A percentile compares a stretch with the other conserved stretches of the same genome.
phyloP scores from a whole-genome alignment of 2,888 invertebrate genomes.

The Hirtodrosophila cameraria region DNA sequence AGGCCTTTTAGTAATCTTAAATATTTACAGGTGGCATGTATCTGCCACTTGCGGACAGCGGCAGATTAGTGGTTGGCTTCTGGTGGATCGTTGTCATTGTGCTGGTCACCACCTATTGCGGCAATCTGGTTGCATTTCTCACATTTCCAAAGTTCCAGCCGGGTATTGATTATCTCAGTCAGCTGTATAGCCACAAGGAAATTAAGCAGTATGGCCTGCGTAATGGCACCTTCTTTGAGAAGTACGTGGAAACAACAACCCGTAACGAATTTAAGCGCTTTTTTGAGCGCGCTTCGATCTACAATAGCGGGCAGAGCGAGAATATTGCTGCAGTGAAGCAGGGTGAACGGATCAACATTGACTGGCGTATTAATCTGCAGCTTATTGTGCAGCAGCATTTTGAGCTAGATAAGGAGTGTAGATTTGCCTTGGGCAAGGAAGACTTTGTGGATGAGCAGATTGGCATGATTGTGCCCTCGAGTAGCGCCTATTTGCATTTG shows the following conservation, averaged over 20 bases:
- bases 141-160: conserved; percentile 91
- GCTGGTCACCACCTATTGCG: conserved; percentile 95
- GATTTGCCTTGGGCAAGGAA: conserved; percentile 90
- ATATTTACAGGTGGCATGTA: conserved; percentile 90
- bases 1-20: neutral
- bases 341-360: conserved; percentile 90
- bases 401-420: conserved; percentile 88
- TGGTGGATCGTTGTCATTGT: conserved; percentile 97
- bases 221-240: conserved; percentile 90
- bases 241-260: conserved; percentile 84
- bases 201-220: conserved; percentile 90
- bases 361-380: conserved; percentile 91
- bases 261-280: conserved; percentile 83
- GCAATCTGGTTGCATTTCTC: conserved; percentile 95
- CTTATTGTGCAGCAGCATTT: conserved; percentile 89
- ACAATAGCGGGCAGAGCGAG: conserved; percentile 84
- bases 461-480: conserved; percentile 89
- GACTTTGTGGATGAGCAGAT: conserved; percentile 92
- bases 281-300: conserved; percentile 86
- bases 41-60: conserved; percentile 93
- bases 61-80: conserved; percentile 92
- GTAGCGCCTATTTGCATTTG: conserved; percentile 90
- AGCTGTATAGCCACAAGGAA: conserved; percentile 84
- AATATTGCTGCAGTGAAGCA: conserved; percentile 87
- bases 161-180: conserved; percentile 80